A percentile compares a stretch with the other conserved stretches of the same genome.
These are phyloP conservation scores for Harpagoxenus sublaevis DNA, from an alignment of 2,888 invertebrate genomes.

Conservation along the genomic window DNA sequence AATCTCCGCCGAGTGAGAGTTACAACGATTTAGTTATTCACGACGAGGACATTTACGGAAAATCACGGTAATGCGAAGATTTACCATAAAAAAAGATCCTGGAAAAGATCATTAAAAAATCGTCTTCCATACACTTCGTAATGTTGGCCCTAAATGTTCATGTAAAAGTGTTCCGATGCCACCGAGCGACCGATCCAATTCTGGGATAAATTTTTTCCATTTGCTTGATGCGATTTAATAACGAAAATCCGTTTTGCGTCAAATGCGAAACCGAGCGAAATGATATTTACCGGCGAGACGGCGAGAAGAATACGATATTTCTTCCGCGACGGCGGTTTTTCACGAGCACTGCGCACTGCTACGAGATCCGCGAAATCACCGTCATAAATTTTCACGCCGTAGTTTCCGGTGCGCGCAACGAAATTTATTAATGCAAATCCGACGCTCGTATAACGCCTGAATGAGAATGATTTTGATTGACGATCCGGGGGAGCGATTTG, in stretches of 20 bases:
- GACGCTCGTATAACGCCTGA: slow-evolving; percentile 39
- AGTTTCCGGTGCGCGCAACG: slow-evolving; percentile 24
- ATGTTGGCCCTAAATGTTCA: not conserved
- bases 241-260: slow-evolving; percentile 13
- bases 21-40: not conserved
- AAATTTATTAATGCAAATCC: slow-evolving; percentile 55
- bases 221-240: not conserved
- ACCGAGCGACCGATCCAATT: not conserved
- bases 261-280: slow-evolving; percentile 22
- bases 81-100: not conserved
- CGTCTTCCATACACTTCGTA: not conserved
- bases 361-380: slow-evolving; percentile 40
- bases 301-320: slow-evolving; percentile 47
- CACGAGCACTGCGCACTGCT: not conserved
- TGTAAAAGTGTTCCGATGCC: not conserved
- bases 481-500: slow-evolving; percentile 40
- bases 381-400: slow-evolving; percentile 41
- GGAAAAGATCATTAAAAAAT: slow-evolving; percentile 8
- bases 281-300: slow-evolving; percentile 35
- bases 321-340: slow-evolving; percentile 32
- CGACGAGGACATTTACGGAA: slow-evolving; percentile 12
- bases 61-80: not conserved
- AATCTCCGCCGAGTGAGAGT: not conserved
- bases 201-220: slow-evolving; percentile 4
- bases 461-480: slow-evolving; percentile 51